phyloP scores from a whole-genome alignment of 1,140 invertebrate genomes.

The Dendrolimus kikuchii region DNA sequence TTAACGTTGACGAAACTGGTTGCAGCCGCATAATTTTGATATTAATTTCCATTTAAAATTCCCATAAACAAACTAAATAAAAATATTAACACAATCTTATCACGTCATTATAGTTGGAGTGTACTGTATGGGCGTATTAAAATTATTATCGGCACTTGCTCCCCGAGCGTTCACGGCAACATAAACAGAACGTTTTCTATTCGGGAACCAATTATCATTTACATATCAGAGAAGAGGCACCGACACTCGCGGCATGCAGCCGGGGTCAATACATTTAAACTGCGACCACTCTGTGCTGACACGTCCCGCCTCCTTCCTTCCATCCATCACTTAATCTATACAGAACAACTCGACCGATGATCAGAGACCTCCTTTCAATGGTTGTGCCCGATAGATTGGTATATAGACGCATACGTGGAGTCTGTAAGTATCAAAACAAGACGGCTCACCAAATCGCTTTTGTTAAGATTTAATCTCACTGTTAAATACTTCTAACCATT shows the following conservation, averaged over 20 bases:
- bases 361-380: conserved; percentile 24
- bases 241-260: conserved; percentile 51
- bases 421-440: conserved; percentile 61
- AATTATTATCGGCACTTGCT: conserved; percentile 37
- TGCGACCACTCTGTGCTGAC: conserved; percentile 34
- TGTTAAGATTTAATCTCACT: conserved; percentile 66
- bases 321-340: conserved; percentile 2
- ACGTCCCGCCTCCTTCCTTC: conserved; percentile 18
- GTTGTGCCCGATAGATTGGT: conserved; percentile 37
- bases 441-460: conserved; percentile 64
- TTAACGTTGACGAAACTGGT: conserved; percentile 16
- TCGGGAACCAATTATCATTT: conserved; percentile 68
- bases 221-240: conserved; percentile 63
- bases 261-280: conserved; percentile 66
- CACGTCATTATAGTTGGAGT: conserved; percentile 29
- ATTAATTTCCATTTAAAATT: not conserved
- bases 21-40: conserved; percentile 29
- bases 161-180: conserved; percentile 32
- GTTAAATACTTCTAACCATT: conserved; percentile 68
- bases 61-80: conserved; percentile 17
- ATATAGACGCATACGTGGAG: conserved; percentile 54
- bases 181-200: conserved; percentile 56
- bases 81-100: conserved; percentile 37
- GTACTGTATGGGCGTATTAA: conserved; percentile 32
- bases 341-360: conserved; percentile 11